Evolutionary conservation across 2,797 vertebrate genomes (phyloP).

Genomic region (Sebastiscus albofasciatus): DNA sequence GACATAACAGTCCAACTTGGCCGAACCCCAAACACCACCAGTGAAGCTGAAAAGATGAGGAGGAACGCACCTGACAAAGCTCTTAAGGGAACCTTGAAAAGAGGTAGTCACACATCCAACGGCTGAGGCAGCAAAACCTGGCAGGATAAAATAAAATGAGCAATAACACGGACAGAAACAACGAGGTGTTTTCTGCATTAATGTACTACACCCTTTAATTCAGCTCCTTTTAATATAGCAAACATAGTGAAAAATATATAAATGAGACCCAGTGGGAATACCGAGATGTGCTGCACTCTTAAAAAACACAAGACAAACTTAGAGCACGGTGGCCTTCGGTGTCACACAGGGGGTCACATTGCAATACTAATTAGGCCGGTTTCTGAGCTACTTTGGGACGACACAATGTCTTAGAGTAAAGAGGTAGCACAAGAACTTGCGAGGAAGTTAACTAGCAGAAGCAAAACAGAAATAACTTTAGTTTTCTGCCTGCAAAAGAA

Average conservation of each 20-base stretch:
- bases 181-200: constrained; percentile 36
- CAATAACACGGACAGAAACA: constrained; percentile 25
- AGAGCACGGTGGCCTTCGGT: constrained; percentile 21
- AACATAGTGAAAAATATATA: constrained; percentile 52
- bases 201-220: constrained; percentile 34
- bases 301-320: constrained; percentile 45
- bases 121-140: constrained; percentile 14
- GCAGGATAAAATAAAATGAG: constrained; percentile 13
- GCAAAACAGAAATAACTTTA: constrained; percentile 29
- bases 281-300: constrained; percentile 13
- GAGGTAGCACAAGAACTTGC: constrained; percentile 14
- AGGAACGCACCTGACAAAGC: neutral
- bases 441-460: constrained; percentile 12
- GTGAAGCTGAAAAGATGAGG: neutral
- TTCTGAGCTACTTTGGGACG: constrained; percentile 18
- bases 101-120: neutral
- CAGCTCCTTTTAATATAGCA: constrained; percentile 41
- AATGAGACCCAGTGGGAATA: constrained; percentile 48
- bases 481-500: constrained; percentile 9
- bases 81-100: neutral
- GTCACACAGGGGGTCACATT: constrained; percentile 46
- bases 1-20: neutral
- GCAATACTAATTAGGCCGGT: constrained; percentile 42
- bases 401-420: constrained; percentile 11
- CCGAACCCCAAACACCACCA: neutral